Percentiles rank a stretch among this genome's conserved stretches.
Conservation (phyloP, 2,888 invertebrate species). For the Balanococcus diminutus region DNA sequence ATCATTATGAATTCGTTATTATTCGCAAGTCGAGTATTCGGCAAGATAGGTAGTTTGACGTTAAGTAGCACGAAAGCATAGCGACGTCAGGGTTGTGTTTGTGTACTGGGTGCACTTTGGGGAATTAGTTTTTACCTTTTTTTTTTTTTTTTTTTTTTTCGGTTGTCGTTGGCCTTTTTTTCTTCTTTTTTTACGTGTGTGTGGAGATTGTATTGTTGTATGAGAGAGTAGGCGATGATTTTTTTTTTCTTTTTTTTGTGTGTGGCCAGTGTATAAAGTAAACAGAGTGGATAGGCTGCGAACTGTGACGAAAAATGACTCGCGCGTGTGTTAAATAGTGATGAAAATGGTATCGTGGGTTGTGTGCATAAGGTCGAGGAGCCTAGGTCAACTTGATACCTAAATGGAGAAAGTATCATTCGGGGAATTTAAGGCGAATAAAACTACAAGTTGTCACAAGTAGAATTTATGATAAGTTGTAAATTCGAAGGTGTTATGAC, state of each 20-base stretch:
- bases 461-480: no score
- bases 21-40: not conserved
- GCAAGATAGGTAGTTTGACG: not conserved
- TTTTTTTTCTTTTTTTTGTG: not conserved
- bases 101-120: not conserved
- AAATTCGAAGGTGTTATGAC: no score
- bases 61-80: not conserved
- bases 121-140: not conserved
- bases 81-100: no score
- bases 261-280: no score
- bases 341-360: not conserved
- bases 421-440: no score
- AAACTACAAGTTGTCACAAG: no score
- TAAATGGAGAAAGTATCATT: no score
- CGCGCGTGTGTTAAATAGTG: not conserved
- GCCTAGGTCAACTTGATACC: no score
- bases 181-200: not conserved
- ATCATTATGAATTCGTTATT: not conserved
- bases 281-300: not conserved
- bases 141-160: not conserved
- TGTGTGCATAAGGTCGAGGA: not conserved
- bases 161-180: not conserved
- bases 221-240: not conserved
- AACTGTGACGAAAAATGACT: not conserved
- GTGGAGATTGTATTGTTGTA: not conserved